phyloP scores from a whole-genome alignment of 30 jellyfish, hydroid and myxozoan species.

The Aurelia aurita region DNA sequence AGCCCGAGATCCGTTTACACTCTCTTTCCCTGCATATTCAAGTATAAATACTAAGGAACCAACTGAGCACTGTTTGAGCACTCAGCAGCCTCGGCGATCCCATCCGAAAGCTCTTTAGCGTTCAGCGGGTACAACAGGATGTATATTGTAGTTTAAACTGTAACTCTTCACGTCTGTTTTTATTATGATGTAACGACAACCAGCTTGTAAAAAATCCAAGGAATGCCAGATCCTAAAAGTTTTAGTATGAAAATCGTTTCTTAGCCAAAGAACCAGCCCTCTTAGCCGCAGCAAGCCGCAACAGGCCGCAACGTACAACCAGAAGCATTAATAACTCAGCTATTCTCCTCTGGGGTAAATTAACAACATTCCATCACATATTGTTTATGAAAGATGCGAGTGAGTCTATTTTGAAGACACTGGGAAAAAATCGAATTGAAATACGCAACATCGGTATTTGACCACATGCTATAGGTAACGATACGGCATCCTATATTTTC shows the following conservation, averaged over 20 bases:
- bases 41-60: conserved; percentile 1
- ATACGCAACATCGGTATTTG: neutral
- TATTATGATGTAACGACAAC: no score
- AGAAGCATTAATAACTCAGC: neutral
- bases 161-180: no score
- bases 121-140: no score
- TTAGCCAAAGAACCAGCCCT: neutral
- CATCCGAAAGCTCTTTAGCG: no score
- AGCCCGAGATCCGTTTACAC: conserved; percentile 10
- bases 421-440: conserved; percentile 13
- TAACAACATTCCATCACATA: neutral
- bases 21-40: neutral
- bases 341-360: conserved; percentile 17
- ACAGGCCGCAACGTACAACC: neutral
- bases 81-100: conserved; percentile 11
- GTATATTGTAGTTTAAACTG: no score
- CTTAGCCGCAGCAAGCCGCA: conserved; percentile 7
- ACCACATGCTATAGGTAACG: conserved; percentile 8
- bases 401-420: conserved; percentile 18
- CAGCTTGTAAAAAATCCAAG: no score
- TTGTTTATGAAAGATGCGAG: neutral
- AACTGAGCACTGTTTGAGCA: conserved; percentile 10
- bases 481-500: no score
- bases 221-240: conserved; percentile 2
- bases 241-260: neutral